phyloP scores from a whole-genome alignment of 2,797 vertebrate genomes.

The Chelmon rostratus region DNA sequence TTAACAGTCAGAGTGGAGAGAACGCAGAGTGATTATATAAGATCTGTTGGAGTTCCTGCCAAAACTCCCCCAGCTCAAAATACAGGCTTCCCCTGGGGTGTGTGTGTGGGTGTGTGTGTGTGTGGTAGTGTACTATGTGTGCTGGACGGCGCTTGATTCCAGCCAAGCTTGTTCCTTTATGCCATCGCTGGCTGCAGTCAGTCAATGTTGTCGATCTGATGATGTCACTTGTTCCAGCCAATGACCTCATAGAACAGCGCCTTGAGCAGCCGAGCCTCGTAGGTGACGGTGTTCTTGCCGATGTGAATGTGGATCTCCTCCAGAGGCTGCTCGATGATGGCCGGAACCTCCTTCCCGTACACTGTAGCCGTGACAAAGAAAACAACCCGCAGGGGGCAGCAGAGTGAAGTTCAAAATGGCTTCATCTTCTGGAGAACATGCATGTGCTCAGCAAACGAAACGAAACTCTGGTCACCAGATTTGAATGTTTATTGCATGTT shows the following conservation, averaged over 20 bases:
- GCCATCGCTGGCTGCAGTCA: not conserved
- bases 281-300: constrained; percentile 95
- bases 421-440: too few species aligned
- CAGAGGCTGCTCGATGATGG: constrained; percentile 93
- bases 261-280: constrained; percentile 93
- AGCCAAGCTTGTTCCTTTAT: too few species aligned
- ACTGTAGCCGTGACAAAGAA: constrained; percentile 67
- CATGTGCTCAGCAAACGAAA: too few species aligned
- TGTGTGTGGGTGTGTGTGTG: not conserved
- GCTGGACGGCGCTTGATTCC: too few species aligned
- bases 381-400: too few species aligned
- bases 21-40: constrained; percentile 19
- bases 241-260: constrained; percentile 93
- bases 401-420: too few species aligned
- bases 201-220: not conserved
- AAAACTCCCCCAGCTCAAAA: constrained; percentile 19
- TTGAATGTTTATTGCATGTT: too few species aligned
- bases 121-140: constrained; percentile 1
- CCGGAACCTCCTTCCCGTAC: constrained; percentile 90
- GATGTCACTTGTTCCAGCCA: constrained; percentile 87
- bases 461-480: too few species aligned
- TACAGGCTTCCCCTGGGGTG: constrained; percentile 1
- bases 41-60: constrained; percentile 5
- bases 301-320: constrained; percentile 90
- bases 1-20: too few species aligned